Conservation (phyloP, 2,113 vertebrate species). For the Cinclus cinclus region DNA sequence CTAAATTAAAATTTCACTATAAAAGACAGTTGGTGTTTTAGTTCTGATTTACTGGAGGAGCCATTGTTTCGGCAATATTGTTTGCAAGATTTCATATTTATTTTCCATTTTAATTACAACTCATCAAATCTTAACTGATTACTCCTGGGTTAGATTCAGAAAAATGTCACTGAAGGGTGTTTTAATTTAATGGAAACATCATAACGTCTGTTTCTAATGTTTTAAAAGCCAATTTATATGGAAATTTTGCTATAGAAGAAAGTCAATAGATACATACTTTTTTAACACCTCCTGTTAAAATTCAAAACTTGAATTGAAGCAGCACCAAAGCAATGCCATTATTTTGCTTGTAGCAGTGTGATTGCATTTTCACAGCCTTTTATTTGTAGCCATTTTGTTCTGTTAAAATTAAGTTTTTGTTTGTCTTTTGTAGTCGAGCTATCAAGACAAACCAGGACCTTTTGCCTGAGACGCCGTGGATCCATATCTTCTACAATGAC, state of each 20-base stretch:
- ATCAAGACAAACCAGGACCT: constrained; percentile 99
- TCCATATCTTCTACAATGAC: constrained; percentile 96
- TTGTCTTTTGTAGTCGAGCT: constrained; percentile 85
- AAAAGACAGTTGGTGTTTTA: constrained; percentile 40
- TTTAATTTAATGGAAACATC: constrained; percentile 73
- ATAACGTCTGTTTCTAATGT: constrained; percentile 74
- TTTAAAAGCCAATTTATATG: constrained; percentile 80
- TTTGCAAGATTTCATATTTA: constrained; percentile 69
- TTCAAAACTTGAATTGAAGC: constrained; percentile 59
- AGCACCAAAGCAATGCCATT: neutral
- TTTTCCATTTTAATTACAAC: constrained; percentile 76
- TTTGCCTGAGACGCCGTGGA: constrained; percentile 95
- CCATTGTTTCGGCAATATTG: constrained; percentile 20
- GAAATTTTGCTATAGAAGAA: constrained; percentile 71
- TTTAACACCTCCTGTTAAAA: constrained; percentile 49
- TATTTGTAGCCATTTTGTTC: constrained; percentile 1
- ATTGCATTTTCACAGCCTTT: neutral
- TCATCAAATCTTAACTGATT: constrained; percentile 72
- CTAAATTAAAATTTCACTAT: constrained; percentile 34
- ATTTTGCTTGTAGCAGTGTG: neutral
- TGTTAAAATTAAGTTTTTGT: constrained; percentile 24
- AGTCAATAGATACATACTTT: constrained; percentile 61
- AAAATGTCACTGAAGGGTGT: constrained; percentile 72
- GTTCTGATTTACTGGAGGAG: constrained; percentile 52
- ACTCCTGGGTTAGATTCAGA: constrained; percentile 66